Evolutionary conservation across 1,140 invertebrate genomes (phyloP), one percentile per base, ranked within the genome.

Genomic region (Coenobita brevimanus): DNA sequence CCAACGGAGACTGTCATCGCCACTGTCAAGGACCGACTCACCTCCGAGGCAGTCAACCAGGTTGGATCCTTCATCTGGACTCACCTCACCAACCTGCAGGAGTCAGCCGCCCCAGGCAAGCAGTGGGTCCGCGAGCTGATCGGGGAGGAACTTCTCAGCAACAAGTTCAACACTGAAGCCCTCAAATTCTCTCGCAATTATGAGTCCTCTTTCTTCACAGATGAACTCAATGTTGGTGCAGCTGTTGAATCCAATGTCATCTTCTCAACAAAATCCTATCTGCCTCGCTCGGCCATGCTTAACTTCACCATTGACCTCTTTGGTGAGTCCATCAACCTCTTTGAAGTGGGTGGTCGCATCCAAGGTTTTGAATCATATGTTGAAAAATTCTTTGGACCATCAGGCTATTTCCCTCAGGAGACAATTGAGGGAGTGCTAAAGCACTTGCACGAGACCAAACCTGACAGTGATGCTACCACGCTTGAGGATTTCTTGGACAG

Each of bases 241-340:
- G 94, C 94, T 27, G 90, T 94, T 0, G 97, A 98, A 73, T 93
- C 94, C 67, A 96, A 96, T 90, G 92, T 98, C 0, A 97, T 99
- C 91, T 99, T 96, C 93, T 97, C 97, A 0, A 95, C 97, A 91
- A 95, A 97, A 90, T 97, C 96, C 2, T 99, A 95, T 92, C 91
- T 98, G 0, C 98, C 97, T 0, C 93, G 97, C 82, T 97, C 96
- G 0, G 94, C 94, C 0, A 95, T 93, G 90, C 90, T 98, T 2
- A 99, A 99, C 92, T 91, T 98, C 0, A 98, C 97, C 0, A 93
- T 96, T 1, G 96, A 98, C 91, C 81, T 98, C 0, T 98, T 98
- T 91, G 97, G 97, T 33, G 95, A 96, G 64, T 95, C 94, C 30
- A 94, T 97, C 89, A 98, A 99, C 92, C 93, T 98, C 33, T 93